These are phyloP conservation scores for Taenaris catops DNA, from an alignment of 2,888 invertebrate species.

Conservation along the genomic window DNA sequence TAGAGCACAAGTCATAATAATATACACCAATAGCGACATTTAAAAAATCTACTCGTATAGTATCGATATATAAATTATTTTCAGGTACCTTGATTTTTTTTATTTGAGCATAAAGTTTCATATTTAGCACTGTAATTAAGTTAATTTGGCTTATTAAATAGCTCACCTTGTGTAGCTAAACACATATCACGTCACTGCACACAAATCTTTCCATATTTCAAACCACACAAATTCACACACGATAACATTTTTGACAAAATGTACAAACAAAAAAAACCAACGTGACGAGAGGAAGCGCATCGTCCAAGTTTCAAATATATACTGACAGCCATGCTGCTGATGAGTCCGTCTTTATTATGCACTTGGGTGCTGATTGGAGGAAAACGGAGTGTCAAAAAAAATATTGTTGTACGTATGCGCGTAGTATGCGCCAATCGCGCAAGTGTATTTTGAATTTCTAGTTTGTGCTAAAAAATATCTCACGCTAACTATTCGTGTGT, in stretches of 20 bases:
- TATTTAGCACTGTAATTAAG: too few relatives aligned
- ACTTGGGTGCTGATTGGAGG: constrained; percentile 83
- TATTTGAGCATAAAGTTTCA: too few relatives aligned
- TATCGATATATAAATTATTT: too few relatives aligned
- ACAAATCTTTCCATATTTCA: constrained; percentile 76
- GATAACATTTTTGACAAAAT: constrained; percentile 74
- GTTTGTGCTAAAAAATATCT: too few relatives aligned
- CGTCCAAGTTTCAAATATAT: constrained; percentile 95
- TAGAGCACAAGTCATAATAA: too few relatives aligned
- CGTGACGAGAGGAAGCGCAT: constrained; percentile 91
- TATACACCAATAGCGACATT: too few relatives aligned
- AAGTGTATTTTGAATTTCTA: constrained; percentile 48
- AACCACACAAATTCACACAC: constrained; percentile 73
- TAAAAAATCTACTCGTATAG: too few relatives aligned
- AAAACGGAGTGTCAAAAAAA: constrained; percentile 53
- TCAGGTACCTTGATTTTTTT: too few relatives aligned
- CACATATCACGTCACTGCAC: constrained; percentile 72
- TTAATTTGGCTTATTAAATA: constrained; percentile 7
- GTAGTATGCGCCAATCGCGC: constrained; percentile 58
- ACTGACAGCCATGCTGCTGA: constrained; percentile 97
- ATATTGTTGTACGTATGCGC: constrained; percentile 35
- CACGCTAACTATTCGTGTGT: too few relatives aligned
- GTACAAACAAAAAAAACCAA: constrained; percentile 79
- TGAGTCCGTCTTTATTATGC: constrained; percentile 91
- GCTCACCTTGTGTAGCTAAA: constrained; percentile 55